Base-by-base conservation (phyloP, 2,797 vertebrate genomes). In the Gallirallus australis region DNA sequence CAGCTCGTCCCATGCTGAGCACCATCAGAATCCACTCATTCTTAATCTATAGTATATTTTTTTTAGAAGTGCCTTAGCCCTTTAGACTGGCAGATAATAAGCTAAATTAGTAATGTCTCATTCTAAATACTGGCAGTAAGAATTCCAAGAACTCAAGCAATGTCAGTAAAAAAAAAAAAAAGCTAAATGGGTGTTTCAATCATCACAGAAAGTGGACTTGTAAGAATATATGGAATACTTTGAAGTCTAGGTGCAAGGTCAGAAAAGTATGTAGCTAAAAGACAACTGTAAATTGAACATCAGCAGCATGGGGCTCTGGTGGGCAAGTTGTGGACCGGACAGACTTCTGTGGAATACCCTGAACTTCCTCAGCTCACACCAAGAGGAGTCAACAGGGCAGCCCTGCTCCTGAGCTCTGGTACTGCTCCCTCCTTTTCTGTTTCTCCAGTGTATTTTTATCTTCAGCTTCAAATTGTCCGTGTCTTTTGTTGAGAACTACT, bases 401-500 rank as follows among this genome's bases (percentile, higher is more conserved):
- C 11, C 21, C 37, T 18, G 4, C 24, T 90, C 48, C 70, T 79
- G 27, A 83, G 42, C n/a, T 91, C 61, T 70, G 25, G 81, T 33
- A 72, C 20, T 61, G 56, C n/a, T 85, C 66, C n/a, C 85, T 61
- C 31, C 48, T 89, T 56, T 93, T 77, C 91, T 61, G 33, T 72
- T 92, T 89, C 90, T 92, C 85, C 56, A 90, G 57, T 59, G 17
- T 11, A 52, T 76, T 92, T 96, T 95, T 95, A 30, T 20, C 42
- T 84, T 50, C 66, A 63, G 35, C 82, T 91, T 94, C 89, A 93
- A 93, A 81, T 50, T 91, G 65, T 90, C 92, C 17, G 4, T 72
- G 78, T 81, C 91, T 96, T 96, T 81, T 87, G 89, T 91, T 90
- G 85, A 97, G 84, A 96, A 91, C 87, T 95, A 89, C 89, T 95